phyloP scores from a whole-genome alignment of 2,113 vertebrate genomes.

The Cairina moschata region DNA sequence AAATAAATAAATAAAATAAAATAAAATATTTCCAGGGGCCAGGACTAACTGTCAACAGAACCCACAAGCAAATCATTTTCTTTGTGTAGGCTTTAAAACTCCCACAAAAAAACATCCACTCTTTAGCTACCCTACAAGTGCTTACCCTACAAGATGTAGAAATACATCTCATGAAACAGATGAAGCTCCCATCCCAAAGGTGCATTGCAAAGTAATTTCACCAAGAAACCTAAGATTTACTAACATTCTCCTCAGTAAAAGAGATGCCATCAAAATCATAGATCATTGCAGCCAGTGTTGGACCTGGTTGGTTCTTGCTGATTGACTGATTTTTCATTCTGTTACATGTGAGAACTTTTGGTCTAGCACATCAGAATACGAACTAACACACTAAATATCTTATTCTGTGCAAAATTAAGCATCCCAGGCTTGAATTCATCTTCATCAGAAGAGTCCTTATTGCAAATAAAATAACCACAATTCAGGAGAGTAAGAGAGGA shows the following conservation, averaged over 20 bases:
- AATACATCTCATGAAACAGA: neutral
- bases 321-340: neutral
- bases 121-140: neutral
- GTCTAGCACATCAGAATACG: neutral
- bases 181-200: neutral
- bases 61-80: neutral
- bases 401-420: slow-evolving; percentile 2
- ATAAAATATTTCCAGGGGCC: neutral
- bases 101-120: neutral
- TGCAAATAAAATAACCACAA: neutral
- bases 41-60: neutral
- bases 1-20: slow-evolving; percentile 6
- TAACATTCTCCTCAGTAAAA: neutral
- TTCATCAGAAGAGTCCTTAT: neutral
- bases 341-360: neutral
- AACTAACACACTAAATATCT: slow-evolving; percentile 16
- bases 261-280: neutral
- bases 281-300: neutral
- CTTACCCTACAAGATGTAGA: neutral
- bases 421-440: slow-evolving; percentile 15
- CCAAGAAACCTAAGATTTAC: neutral
- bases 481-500: neutral
- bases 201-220: neutral
- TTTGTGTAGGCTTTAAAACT: neutral
- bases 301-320: neutral